Evolutionary conservation across 2,888 invertebrate genomes (phyloP), one percentile per base, ranked within the genome.

Genomic region (Mayetiola destructor): DNA sequence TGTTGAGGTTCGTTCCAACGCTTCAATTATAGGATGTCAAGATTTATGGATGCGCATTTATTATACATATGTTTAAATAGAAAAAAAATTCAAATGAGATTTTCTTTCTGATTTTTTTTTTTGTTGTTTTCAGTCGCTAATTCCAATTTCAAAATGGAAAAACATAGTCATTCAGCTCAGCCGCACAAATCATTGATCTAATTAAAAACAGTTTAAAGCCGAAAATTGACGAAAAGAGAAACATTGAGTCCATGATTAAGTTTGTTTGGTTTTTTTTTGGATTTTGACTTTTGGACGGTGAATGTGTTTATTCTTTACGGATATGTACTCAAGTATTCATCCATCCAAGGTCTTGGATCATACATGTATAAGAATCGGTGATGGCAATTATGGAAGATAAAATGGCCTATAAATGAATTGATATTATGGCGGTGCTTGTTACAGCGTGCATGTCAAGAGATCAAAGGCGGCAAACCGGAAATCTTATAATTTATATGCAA

Each of bases 401-500:
- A 27, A 48, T 9, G 4, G 27, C n/a, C n/a, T 27, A n/a, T 27
- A 27, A 27, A 27, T 48, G 48, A 48, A 27, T 48, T 48, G 27
- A 48, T 48, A 27, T n/a, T 27, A 48, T 48, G 48, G n/a, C 27
- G 48, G 48, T 48, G 23, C 48, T 20, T 21, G 21, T 39, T 36
- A 12, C 16, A n/a, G 36, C 12, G 4, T 3, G 6, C 6, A 48
- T 37, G 37, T 9, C 4, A 14, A 14, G 27, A 48, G n/a, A 48
- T 48, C 48, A 48, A 48, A 42, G 37, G 37, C 37, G 16, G 48
- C 48, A 48, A 9, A 42, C 48, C 23, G 48, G 48, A 48, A 48
- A 48, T 48, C 48, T 27, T 16, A 48, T 48, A 48, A 48, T 48
- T 48, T 48, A 48, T 48, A 48, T 48, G 48, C 48, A 23, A 48